Evolutionary conservation across 2,888 invertebrate genomes (phyloP), one percentile per base, ranked within the genome.

Genomic region (Drosophila meridiana): DNA sequence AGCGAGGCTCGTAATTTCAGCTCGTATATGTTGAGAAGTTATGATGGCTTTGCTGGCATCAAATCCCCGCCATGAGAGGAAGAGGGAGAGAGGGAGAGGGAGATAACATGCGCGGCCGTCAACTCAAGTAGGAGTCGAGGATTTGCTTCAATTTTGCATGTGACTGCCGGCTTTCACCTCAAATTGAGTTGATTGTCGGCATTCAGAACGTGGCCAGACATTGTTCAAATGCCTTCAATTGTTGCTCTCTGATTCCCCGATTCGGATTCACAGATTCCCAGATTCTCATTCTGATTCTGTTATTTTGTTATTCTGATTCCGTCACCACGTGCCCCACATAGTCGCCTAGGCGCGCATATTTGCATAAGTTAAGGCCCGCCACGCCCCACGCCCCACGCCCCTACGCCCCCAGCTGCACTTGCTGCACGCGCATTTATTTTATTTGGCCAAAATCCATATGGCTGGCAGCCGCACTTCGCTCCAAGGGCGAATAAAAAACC

Each of bases 141-240:
- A 79, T 81, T 81, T 74, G 67, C 52, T 65, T 80, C 66, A 72
- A 69, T 75, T 75, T 77, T 62, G 81, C 66, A 70, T 80, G 69
- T 47, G 66, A 52, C 50, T 76, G 69, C 63, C 62, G 63, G 55
- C 69, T 68, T 72, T 65, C 42, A 43, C 69, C 79, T 68, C 73
- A 79, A 87, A 85, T 82, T 83, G 81, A 81, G 86, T 85, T 87
- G 86, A 84, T 87, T 85, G 84, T 87, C 81, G 85, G 55, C 83
- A 85, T 87, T 87, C 79, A 79, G 71, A 67, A 80, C 72, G 80
- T 80, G 82, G 74, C 72, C 66, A 76, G 83, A 73, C 73, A 75
- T 68, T 76, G 69, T 78, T 80, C 60, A 65, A 75, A 57, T 76
- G 64, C 53, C 38, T 45, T 48, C 68, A 62, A 60, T 75, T 73